Evolutionary conservation across 2,888 invertebrate genomes (phyloP), one percentile per base, ranked within the genome.

Genomic region (Trypoxylon attenuatum): DNA sequence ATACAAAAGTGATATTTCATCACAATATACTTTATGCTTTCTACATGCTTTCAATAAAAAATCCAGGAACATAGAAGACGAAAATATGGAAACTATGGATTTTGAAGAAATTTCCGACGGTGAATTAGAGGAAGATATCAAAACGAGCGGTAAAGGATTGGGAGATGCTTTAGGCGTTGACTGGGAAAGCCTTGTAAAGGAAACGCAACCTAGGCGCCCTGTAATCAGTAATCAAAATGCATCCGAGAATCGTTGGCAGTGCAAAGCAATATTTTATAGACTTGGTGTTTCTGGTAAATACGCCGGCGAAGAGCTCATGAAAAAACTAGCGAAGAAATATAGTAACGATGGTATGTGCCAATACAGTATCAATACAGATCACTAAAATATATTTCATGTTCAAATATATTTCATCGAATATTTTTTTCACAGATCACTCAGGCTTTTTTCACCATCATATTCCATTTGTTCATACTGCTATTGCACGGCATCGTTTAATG

Each of bases 151-250:
- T 71, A 91, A 89, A 87, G 92, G 94, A 27, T 90, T 96, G 66
- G 96, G 96, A 3, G 96, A 97, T 87, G 96, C 96, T n/a, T 88
- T 97, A 22, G 96, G 96, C n/a, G 96, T 97, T 1, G 96, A 97
- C 87, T 97, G 97, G 97, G 94, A 95, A 8, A 95, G 95, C 83
- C 89, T 97, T 43, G 93, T 95, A 0, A 94, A 94, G 1, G 95
- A 95, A 87, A 93, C 94, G 3, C 90, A 91, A 27, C 89, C 90
- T 0, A 88, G 90, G 39, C 76, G 83, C 42, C 51, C 67, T 1
- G 39, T 60, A 0, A 73, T 83, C 27, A 80, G 83, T 21, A 82
- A 79, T 62, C 86, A 89, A 78, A 83, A 90, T 74, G 90, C 91
- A 3, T 33, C 33, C 8, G 91, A 95, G 66, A 91, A 93, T 71